Base-by-base conservation (phyloP, 2,888 invertebrate genomes). In the Dicroscelio sp. region DNA sequence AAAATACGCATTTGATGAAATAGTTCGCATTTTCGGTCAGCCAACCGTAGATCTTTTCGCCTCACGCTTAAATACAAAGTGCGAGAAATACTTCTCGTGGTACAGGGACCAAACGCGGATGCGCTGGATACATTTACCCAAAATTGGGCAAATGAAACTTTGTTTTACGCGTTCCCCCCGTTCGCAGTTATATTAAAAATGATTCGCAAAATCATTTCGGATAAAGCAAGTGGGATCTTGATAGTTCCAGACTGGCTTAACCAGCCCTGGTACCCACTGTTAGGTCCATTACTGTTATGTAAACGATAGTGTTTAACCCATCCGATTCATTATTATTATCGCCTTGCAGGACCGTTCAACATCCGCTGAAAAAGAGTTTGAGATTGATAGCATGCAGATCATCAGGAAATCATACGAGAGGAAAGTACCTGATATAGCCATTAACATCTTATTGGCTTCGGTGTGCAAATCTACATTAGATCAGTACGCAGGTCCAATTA, bases 221-320 rank as follows among this genome's bases (percentile, higher is more conserved):
- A 96, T 55, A 91, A 92, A 79, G 95, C 95, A 0, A 84, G 85
- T 43, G 95, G 94, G 2, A 94, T 95, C 67, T 76, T 96, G 31
- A 93, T 96, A 8, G 95, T 95, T 2, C 96, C 94, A 23, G 55
- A 71, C 10, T 96, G 93, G 95, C 94, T 93, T 30, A 88, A 93
- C 14, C 95, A 95, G 76, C 92, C 94, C 0, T 96, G 95, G 95
- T 96, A 88, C 79, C 95, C 95, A 2, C 10, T 95, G 10, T 95
- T 95, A 38, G 48, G 31, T 4, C 75, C 80, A 30, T 78, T 93
- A n/a, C 65, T 86, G 35, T 30, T 43, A 0, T 2, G 58, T 75
- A 55, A 88, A 52, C 85, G n/a, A 76, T 95, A 20, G 31, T 87
- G 67, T 94, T 96, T 43, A 12, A 86, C 43, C 95, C 95, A 76